Conservation (phyloP, 2,113 vertebrate genomes). For the Dasypus novemcinctus region DNA sequence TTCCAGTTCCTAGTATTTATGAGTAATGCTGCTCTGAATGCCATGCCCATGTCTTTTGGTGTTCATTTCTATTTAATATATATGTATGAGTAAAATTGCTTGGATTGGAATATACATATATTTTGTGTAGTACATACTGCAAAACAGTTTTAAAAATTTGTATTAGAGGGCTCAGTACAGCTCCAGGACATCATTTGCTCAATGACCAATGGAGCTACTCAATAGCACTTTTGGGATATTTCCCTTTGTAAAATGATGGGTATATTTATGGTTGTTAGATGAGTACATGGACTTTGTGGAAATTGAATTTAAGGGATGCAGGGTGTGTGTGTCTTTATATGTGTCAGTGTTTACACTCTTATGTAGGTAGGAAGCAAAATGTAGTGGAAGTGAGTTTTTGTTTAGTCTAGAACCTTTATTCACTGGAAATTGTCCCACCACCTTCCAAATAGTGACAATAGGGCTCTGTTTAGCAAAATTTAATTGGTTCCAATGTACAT, state of each 20-base stretch:
- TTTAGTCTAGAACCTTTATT: background rate
- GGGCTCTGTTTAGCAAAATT: background rate
- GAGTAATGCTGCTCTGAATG: background rate
- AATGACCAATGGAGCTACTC: background rate
- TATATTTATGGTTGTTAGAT: background rate
- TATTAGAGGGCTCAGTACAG: background rate
- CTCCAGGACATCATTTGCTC: rapidly evolving
- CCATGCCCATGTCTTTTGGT: background rate
- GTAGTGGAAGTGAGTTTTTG: too few species aligned
- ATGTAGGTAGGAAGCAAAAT: background rate
- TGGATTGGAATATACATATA: background rate
- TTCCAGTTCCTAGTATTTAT: background rate
- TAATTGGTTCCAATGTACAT: background rate
- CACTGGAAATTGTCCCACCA: background rate
- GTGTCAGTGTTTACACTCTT: background rate
- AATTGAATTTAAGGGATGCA: background rate
- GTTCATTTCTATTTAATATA: background rate
- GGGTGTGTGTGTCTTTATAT: background rate
- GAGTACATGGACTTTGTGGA: background rate
- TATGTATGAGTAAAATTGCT: background rate
- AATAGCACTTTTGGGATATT: background rate
- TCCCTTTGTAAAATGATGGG: background rate
- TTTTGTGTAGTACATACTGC: background rate
- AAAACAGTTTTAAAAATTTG: background rate
- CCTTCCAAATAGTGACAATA: background rate